Evolutionary conservation across 1,140 invertebrate species (phyloP).

Genomic region (Drosophila bocqueti): DNA sequence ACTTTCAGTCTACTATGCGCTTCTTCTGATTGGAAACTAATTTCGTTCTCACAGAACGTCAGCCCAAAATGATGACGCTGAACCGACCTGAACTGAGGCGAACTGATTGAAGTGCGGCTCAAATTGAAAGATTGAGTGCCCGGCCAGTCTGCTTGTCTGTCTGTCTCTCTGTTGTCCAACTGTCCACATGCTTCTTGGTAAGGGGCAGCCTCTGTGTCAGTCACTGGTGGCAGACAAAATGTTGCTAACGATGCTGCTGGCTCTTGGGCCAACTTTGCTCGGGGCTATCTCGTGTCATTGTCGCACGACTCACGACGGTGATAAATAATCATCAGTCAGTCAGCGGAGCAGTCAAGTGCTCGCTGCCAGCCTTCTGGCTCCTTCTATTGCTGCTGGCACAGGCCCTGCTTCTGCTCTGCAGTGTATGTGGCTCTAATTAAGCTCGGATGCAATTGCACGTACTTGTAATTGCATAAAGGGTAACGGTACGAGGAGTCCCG

Average conservation of each 20-base stretch:
- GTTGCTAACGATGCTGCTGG: conserved; percentile 71
- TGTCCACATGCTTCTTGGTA: conserved; percentile 21
- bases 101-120: conserved; percentile 51
- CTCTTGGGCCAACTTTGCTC: conserved; percentile 39
- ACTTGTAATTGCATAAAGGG: conserved; percentile 79
- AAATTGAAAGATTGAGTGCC: conserved; percentile 70
- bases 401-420: neutral
- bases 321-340: conserved; percentile 80
- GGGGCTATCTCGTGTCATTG: conserved; percentile 73
- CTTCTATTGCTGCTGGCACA: conserved; percentile 19
- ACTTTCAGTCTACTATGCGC: neutral
- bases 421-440: conserved; percentile 73
- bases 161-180: conserved; percentile 6
- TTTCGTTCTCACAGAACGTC: conserved; percentile 74
- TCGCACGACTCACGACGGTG: conserved; percentile 82
- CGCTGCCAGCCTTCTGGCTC: conserved; percentile 21
- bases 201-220: conserved; percentile 44
- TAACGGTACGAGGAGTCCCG: conserved; percentile 65
- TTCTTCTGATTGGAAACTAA: conserved; percentile 41
- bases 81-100: conserved; percentile 36
- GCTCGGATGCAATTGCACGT: conserved; percentile 66
- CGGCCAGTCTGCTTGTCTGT: conserved; percentile 30
- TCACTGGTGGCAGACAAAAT: conserved; percentile 71
- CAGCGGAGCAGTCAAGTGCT: conserved; percentile 42
- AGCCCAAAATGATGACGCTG: conserved; percentile 56